Evolutionary conservation across 2,113 vertebrate species (phyloP), one percentile per base, ranked within the genome.

Genomic region (Morone saxatilis): DNA sequence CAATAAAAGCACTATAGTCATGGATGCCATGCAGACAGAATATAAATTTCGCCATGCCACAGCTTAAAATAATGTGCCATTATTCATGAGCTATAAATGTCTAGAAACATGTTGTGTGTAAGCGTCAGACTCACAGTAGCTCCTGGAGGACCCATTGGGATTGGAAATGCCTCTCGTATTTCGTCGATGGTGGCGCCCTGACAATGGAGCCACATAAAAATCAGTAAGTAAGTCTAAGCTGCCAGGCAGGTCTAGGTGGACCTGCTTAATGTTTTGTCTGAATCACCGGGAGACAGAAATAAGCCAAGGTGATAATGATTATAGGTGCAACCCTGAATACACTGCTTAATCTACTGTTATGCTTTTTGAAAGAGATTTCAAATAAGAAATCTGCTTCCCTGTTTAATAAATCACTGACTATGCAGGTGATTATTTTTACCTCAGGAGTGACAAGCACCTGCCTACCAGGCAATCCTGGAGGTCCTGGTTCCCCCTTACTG

Each of bases 121-220:
- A 1, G 25, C 19, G 66, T 60, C 22, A 51, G 47, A 90, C 95
- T 94, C 74, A 96, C 96, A 53, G 83, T 78, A 7, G 83, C 91
- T 71, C 96, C 96, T 53, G 96, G 95, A 67, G 93, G 94, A 51
- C 95, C 95, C 95, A 94, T 93, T 8, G 95, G 91, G 61, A 94
- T 71, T 6, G 94, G 93, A 79, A 96, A 95, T 6, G 92, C 90
- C 77, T 94, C 86, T 38, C 94, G 88, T 51, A 94, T 83, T 43
- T 95, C 94, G 4, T 95, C 95, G 10, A 93, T 38, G 11, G 88
- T 92, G 45, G 93, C 88, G 6, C 91, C 92, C 96, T 96, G 77
- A 40, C 20, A 73, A 84, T 6, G 12, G n/a, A 82, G 54, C 22
- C 9, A 43, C 10, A 8, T 6, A 20, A 16, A 51, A 20, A 73